These are phyloP conservation scores for Patella depressa DNA, from an alignment of 2,888 invertebrate genomes.

Conservation along the genomic window DNA sequence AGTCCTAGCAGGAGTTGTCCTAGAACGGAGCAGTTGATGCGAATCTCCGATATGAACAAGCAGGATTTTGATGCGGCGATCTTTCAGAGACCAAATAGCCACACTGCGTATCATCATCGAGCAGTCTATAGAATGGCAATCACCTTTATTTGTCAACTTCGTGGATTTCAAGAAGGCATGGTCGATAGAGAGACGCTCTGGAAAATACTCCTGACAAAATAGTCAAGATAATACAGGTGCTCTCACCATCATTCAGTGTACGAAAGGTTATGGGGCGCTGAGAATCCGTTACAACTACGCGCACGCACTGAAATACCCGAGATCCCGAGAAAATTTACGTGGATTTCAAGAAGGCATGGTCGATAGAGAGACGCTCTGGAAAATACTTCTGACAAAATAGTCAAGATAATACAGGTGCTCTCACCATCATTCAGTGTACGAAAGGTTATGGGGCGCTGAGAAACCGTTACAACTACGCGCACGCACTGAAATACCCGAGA, in stretches of 20 bases:
- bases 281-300: too few species aligned
- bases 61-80: conserved; percentile 31
- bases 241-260: too few species aligned
- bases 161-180: conserved; percentile 37
- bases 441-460: too few species aligned
- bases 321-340: not conserved
- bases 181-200: conserved; percentile 31
- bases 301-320: too few species aligned
- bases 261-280: too few species aligned
- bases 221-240: too few species aligned
- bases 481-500: too few species aligned
- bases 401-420: too few species aligned
- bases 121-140: conserved; percentile 33
- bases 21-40: conserved; percentile 17
- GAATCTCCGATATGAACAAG: conserved; percentile 27
- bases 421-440: too few species aligned
- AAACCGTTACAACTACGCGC: too few species aligned
- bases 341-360: conserved; percentile 37
- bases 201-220: conserved; percentile 12
- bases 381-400: not conserved
- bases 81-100: conserved; percentile 31
- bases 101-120: conserved; percentile 33
- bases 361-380: conserved; percentile 31
- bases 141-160: conserved; percentile 31
- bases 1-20: conserved; percentile 17